Conservation (phyloP, 2,888 invertebrate genomes). For the Quadroppia sp. region DNA sequence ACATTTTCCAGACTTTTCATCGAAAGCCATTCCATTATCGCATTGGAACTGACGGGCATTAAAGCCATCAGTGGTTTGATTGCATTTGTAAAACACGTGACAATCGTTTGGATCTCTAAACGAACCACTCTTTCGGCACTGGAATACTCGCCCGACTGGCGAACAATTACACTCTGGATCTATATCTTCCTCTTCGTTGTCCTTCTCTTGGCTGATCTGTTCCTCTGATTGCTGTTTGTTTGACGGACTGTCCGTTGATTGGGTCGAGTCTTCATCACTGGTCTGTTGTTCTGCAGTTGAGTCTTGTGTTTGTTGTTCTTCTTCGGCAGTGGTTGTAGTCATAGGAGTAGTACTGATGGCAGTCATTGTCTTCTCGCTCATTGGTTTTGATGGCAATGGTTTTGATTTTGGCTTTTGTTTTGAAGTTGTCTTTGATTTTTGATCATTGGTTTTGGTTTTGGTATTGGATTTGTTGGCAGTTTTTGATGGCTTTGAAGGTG, state of each 20-base stretch:
- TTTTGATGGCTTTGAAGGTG: not conserved
- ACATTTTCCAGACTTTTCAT: constrained; percentile 51
- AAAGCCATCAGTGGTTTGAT: constrained; percentile 68
- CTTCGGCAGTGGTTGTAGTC: constrained; percentile 6
- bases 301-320: not conserved
- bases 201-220: constrained; percentile 1
- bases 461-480: not conserved
- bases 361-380: constrained; percentile 4
- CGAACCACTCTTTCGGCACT: constrained; percentile 46
- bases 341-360: constrained; percentile 25
- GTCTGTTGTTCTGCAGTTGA: constrained; percentile 11
- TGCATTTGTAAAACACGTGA: constrained; percentile 69
- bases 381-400: constrained; percentile 2
- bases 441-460: not conserved
- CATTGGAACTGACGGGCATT: constrained; percentile 73
- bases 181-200: constrained; percentile 9
- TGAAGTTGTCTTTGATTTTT: constrained; percentile 6
- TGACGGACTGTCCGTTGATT: not conserved
- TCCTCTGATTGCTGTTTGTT: not conserved
- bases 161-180: constrained; percentile 37
- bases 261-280: not conserved
- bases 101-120: constrained; percentile 46
- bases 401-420: constrained; percentile 5
- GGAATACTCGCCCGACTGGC: constrained; percentile 35
- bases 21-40: constrained; percentile 71